Evolutionary conservation across 2,888 invertebrate genomes (phyloP).

Genomic region (Zele albiditarsus): DNA sequence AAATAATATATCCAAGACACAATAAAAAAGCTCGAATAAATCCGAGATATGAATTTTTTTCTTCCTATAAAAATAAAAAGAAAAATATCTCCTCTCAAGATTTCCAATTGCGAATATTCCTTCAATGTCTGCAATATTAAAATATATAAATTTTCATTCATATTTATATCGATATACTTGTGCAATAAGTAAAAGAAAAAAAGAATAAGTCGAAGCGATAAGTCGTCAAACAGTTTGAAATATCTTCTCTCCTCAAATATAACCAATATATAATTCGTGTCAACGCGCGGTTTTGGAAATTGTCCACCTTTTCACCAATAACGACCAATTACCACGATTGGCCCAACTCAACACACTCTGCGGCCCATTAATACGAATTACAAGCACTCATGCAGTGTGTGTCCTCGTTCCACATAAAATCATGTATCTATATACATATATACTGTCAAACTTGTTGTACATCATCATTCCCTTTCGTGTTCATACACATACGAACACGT

Average conservation of each 20-base stretch:
- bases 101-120: no score
- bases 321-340: conserved; percentile 55
- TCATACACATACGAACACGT: neutral
- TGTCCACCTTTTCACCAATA: conserved; percentile 45
- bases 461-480: conserved; percentile 22
- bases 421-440: neutral
- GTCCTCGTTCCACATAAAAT: conserved; percentile 32
- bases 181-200: conserved; percentile 1
- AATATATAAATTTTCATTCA: no score
- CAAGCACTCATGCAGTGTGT: conserved; percentile 44
- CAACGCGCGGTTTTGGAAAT: conserved; percentile 23
- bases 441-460: conserved; percentile 31
- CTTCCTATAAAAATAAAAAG: no score
- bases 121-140: no score
- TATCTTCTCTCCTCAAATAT: neutral
- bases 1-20: no score
- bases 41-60: no score
- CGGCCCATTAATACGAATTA: conserved; percentile 56
- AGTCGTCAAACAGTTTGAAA: conserved; percentile 2
- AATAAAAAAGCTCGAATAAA: no score
- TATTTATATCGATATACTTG: neutral
- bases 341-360: conserved; percentile 42
- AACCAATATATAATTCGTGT: conserved; percentile 5
- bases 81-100: no score
- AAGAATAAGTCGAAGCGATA: conserved; percentile 23